phyloP scores from a whole-genome alignment of 1,140 invertebrate genomes.

The Streblospio benedicti region DNA sequence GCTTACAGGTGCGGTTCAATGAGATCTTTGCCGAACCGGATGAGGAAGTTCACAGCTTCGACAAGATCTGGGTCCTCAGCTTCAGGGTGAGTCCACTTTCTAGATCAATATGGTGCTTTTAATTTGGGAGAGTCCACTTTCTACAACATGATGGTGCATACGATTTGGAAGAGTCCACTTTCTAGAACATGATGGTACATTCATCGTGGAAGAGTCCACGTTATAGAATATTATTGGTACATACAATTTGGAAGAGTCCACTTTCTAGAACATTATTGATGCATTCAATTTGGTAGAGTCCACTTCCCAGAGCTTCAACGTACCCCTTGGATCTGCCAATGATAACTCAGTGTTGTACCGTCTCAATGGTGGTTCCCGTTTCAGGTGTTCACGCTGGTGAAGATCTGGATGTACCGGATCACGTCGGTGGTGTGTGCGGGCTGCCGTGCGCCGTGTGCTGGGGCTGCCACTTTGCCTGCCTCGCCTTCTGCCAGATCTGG shows the following conservation, averaged over 20 bases:
- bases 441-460: constrained; percentile 24
- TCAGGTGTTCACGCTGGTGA: constrained; percentile 27
- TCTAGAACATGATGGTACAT: too few species aligned
- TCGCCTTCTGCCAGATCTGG: constrained; percentile 31
- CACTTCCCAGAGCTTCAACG: too few species aligned
- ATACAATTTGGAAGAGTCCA: too few species aligned
- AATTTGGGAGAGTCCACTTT: too few species aligned
- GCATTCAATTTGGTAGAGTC: too few species aligned
- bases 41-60: constrained; percentile 20
- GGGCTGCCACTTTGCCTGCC: constrained; percentile 27
- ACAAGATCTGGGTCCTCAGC: constrained; percentile 22
- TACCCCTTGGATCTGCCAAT: too few species aligned
- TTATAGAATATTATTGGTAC: too few species aligned
- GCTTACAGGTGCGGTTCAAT: constrained; percentile 23
- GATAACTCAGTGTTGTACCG: too few species aligned
- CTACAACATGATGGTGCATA: too few species aligned
- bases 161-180: too few species aligned
- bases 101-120: neutral
- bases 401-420: constrained; percentile 28
- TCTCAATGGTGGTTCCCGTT: neutral
- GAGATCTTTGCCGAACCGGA: constrained; percentile 27
- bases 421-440: constrained; percentile 21
- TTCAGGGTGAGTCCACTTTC: constrained; percentile 19
- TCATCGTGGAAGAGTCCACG: too few species aligned
- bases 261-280: too few species aligned